Conservation (phyloP, 2,888 invertebrate species). For the Erannis defoliaria region DNA sequence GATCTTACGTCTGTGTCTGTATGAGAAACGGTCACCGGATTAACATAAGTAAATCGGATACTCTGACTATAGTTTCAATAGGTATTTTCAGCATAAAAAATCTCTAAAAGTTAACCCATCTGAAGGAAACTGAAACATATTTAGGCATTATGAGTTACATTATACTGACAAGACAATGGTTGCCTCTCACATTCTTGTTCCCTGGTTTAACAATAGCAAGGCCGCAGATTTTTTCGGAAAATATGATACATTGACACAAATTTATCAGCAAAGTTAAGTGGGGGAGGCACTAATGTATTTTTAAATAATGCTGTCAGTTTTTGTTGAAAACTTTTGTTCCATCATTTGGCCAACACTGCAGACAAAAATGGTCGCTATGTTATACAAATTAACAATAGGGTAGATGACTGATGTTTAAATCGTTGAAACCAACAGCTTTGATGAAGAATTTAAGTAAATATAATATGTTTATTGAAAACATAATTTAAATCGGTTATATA, state of each 20-base stretch:
- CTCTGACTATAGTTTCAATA: too few relatives aligned
- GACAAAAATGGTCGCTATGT: background rate
- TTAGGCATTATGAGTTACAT: constrained; percentile 19
- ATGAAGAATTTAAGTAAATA: too few relatives aligned
- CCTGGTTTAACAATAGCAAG: constrained; percentile 29
- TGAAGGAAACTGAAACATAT: constrained; percentile 21
- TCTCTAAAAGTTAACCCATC: background rate
- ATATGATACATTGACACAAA: constrained; percentile 3
- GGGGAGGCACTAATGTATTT: background rate
- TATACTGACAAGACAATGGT: constrained; percentile 28
- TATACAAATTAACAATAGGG: too few relatives aligned
- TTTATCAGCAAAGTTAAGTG: background rate
- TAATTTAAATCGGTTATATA: too few relatives aligned
- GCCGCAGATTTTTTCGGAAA: constrained; percentile 26
- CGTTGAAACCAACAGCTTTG: too few relatives aligned
- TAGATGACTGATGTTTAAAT: too few relatives aligned
- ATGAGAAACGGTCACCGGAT: too few relatives aligned
- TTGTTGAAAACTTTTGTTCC: background rate
- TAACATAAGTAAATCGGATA: too few relatives aligned
- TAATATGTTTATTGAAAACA: too few relatives aligned
- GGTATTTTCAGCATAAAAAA: too few relatives aligned
- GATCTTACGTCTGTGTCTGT: too few relatives aligned
- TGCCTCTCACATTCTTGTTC: constrained; percentile 19
- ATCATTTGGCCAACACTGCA: background rate
- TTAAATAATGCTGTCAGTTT: too few relatives aligned